phyloP scores from a whole-genome alignment of 2,113 vertebrate species.

The Phoxinus phoxinus region DNA sequence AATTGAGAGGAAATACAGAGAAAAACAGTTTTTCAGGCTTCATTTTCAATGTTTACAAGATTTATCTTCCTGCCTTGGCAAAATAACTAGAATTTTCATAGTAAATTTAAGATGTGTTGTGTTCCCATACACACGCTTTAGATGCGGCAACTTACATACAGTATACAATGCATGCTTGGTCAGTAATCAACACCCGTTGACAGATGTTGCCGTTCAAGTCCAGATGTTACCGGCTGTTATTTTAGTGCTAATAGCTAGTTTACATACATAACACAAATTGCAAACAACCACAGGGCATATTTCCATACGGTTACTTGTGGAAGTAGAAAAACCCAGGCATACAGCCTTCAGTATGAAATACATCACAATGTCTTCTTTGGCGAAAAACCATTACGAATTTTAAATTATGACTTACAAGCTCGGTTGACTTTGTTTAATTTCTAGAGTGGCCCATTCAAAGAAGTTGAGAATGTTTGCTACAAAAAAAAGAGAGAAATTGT shows the following conservation, averaged over 20 bases:
- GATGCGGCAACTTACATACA: background rate
- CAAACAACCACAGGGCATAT: background rate
- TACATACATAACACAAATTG: background rate
- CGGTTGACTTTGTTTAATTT: constrained; percentile 58
- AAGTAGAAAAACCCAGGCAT: background rate
- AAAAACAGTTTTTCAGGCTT: background rate
- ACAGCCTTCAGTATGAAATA: background rate
- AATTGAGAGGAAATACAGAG: background rate
- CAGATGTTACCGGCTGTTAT: constrained; percentile 24
- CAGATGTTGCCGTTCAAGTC: constrained; percentile 23
- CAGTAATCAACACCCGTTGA: constrained; percentile 12
- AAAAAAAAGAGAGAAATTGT: constrained; percentile 30
- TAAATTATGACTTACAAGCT: constrained; percentile 52
- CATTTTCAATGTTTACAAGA: constrained; percentile 3
- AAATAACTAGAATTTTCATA: background rate
- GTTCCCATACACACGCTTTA: background rate
- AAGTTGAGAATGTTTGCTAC: constrained; percentile 49
- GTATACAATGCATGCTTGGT: constrained; percentile 3
- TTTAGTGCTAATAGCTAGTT: constrained; percentile 2
- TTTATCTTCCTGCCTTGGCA: background rate
- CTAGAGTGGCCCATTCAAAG: constrained; percentile 44
- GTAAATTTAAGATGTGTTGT: background rate
- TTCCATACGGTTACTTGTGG: background rate
- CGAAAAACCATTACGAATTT: constrained; percentile 20
- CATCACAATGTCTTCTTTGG: background rate